Evolutionary conservation across 2,888 invertebrate species (phyloP).

Genomic region (Erynnis tages): DNA sequence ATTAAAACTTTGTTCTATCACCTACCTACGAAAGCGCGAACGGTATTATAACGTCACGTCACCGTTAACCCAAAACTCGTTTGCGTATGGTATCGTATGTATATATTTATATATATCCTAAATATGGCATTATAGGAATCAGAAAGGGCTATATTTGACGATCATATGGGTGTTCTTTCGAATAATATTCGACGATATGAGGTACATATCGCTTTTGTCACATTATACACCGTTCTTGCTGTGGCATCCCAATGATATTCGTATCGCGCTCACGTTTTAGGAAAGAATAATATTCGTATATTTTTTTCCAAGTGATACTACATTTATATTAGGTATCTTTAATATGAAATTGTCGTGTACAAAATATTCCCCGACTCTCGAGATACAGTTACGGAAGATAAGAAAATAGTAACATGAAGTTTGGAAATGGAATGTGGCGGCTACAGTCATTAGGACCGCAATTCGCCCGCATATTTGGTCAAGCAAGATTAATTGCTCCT

Average conservation of each 20-base stretch:
- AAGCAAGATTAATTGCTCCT: slow-evolving; percentile 76
- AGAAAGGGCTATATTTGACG: slow-evolving; percentile 40
- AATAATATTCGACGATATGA: slow-evolving; percentile 48
- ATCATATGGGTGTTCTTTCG: slow-evolving; percentile 49
- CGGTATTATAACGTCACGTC: slow-evolving; percentile 57
- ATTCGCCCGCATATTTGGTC: slow-evolving; percentile 75
- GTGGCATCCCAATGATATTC: slow-evolving; percentile 21
- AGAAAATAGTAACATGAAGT: slow-evolving; percentile 6
- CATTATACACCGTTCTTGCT: slow-evolving; percentile 23
- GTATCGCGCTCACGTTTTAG: slow-evolving; percentile 29
- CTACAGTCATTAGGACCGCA: slow-evolving; percentile 62
- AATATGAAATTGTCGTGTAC: neutral
- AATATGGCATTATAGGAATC: slow-evolving; percentile 57
- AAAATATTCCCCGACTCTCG: neutral
- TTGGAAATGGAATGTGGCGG: slow-evolving; percentile 37
- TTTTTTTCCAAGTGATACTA: neutral
- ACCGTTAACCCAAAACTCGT: slow-evolving; percentile 55
- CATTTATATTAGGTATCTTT: neutral
- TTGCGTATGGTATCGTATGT: slow-evolving; percentile 54
- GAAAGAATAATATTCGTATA: neutral
- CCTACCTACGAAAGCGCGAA: slow-evolving; percentile 54
- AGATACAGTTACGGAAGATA: neutral
- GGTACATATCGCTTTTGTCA: slow-evolving; percentile 44
- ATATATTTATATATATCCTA: slow-evolving; percentile 33
- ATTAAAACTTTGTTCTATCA: slow-evolving; percentile 75